A percentile compares a stretch with the other conserved stretches of the same genome.
phyloP scores from a whole-genome alignment of 1,140 invertebrate species.

The Drosophila paulistorum region DNA sequence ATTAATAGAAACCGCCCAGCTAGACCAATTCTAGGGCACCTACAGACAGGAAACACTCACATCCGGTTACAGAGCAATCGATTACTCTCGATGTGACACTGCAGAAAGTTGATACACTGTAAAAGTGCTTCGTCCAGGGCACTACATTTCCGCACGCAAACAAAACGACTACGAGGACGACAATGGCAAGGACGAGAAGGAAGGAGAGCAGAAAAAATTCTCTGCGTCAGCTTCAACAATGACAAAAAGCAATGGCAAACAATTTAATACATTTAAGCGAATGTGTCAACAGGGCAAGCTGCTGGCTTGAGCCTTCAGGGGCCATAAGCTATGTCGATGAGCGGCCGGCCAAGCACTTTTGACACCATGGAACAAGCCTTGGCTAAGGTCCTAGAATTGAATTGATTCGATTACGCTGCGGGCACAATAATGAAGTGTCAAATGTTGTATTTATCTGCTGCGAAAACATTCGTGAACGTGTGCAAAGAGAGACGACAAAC shows the following conservation, averaged over 20 bases:
- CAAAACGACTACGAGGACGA: conserved; percentile 13
- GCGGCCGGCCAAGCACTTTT: conserved; percentile 72
- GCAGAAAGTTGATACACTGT: conserved; percentile 51
- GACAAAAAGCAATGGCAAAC: conserved; percentile 71
- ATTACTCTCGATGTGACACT: conserved; percentile 70
- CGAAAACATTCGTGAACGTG: conserved; percentile 64
- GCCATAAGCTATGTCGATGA: conserved; percentile 33
- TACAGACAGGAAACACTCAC: conserved; percentile 60
- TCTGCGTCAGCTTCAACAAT: conserved; percentile 39
- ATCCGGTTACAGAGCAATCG: conserved; percentile 74
- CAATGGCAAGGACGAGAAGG: no score
- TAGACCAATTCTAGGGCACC: conserved; percentile 8
- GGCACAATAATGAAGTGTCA: conserved; percentile 83
- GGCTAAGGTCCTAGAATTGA: conserved; percentile 61
- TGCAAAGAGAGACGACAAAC: conserved; percentile 22
- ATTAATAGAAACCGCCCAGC: conserved; percentile 27
- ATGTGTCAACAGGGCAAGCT: conserved; percentile 82
- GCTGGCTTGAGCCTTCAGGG: conserved; percentile 20
- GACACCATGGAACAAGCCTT: conserved; percentile 61
- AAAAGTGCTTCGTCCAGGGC: neutral
- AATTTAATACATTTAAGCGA: conserved; percentile 83
- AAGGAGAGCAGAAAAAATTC: neutral
- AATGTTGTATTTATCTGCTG: conserved; percentile 82
- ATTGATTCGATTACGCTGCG: conserved; percentile 82
- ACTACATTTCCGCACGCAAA: conserved; percentile 70